phyloP scores from a whole-genome alignment of 2,888 invertebrate species.

The Agapostemon virescens region DNA sequence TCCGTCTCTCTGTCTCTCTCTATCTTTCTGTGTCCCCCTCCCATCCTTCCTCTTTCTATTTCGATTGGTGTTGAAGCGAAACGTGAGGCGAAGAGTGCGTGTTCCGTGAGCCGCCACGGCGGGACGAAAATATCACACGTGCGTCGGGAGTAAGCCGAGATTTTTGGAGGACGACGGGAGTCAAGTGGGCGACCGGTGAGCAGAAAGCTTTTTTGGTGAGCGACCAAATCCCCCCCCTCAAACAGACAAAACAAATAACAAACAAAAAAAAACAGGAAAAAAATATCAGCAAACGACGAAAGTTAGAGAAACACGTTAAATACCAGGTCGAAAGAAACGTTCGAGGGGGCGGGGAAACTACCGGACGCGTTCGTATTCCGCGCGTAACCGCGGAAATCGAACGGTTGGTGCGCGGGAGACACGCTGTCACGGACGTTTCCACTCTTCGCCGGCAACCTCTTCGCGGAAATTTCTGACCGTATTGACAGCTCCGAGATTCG shows the following conservation, averaged over 20 bases:
- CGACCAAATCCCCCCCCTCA: slow-evolving; percentile 27
- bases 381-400: slow-evolving; percentile 25
- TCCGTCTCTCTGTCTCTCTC: neutral
- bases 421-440: slow-evolving; percentile 24
- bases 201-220: slow-evolving; percentile 56
- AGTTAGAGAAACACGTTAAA: slow-evolving; percentile 4
- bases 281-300: neutral
- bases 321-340: slow-evolving; percentile 30
- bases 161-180: slow-evolving; percentile 63
- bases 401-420: slow-evolving; percentile 27
- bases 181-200: slow-evolving; percentile 59
- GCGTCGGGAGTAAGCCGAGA: slow-evolving; percentile 66
- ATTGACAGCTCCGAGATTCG: slow-evolving; percentile 44
- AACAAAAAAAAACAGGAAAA: neutral
- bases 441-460: slow-evolving; percentile 5
- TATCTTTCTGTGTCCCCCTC: neutral
- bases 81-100: slow-evolving; percentile 62
- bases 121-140: slow-evolving; percentile 76
- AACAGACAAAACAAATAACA: neutral
- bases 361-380: slow-evolving; percentile 1
- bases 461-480: slow-evolving; percentile 22
- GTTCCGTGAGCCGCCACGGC: slow-evolving; percentile 65
- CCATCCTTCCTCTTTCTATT: neutral
- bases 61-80: slow-evolving; percentile 47
- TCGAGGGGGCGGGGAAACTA: neutral